A percentile compares a stretch with the other conserved stretches of the same genome.
Evolutionary conservation across 53 echinoderm and acorn worm species (phyloP).

Genomic region (Hippasteria phrygiana): DNA sequence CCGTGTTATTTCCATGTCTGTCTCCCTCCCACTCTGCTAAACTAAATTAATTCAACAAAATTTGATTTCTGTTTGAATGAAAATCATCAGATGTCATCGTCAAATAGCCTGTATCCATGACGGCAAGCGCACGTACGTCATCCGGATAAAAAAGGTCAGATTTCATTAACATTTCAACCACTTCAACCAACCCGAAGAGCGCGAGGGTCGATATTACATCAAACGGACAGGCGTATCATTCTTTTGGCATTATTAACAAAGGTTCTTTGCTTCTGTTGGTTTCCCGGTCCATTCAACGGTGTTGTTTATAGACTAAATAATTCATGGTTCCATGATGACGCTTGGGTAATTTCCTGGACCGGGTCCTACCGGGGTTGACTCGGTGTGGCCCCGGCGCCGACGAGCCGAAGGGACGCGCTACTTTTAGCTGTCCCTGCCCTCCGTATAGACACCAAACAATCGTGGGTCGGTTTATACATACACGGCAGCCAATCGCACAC

Average conservation of each 20-base stretch:
- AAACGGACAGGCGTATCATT: not conserved
- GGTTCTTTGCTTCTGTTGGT: not conserved
- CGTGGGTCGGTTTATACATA: too few species aligned
- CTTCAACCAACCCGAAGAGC: not conserved
- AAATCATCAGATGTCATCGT: not conserved
- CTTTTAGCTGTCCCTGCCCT: not conserved
- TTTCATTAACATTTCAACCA: conserved; percentile 10
- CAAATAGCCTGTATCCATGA: not conserved
- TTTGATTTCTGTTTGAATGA: not conserved
- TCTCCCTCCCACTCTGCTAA: not conserved
- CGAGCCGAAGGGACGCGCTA: not conserved
- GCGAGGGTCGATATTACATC: not conserved
- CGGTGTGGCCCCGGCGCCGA: not conserved
- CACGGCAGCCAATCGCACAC: too few species aligned
- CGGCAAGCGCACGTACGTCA: not conserved
- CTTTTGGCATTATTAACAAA: not conserved
- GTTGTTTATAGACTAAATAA: not conserved
- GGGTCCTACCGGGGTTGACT: not conserved
- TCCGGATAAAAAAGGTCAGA: not conserved
- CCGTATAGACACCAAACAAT: too few species aligned
- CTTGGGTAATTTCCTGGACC: not conserved
- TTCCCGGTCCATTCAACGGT: not conserved
- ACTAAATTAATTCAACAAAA: not conserved
- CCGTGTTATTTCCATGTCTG: too few species aligned
- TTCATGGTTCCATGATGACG: not conserved